Percentiles rank a stretch among this genome's conserved stretches.
Evolutionary conservation across 92 coral and sea anemone genomes (phyloP).

Genomic region (Paramuricea clavata): DNA sequence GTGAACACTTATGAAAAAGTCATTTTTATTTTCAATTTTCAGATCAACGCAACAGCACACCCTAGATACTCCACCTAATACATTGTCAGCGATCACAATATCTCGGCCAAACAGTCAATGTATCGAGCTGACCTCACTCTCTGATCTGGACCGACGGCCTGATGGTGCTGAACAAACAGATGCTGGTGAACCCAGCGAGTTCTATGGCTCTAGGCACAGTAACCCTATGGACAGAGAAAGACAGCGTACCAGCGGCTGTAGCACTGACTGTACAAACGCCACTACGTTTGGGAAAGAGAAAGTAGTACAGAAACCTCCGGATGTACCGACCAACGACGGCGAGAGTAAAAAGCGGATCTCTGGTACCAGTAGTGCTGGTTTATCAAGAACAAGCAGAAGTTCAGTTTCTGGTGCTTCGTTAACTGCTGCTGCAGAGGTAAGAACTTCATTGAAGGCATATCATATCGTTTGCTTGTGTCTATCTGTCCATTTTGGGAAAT

Average conservation of each 20-base stretch:
- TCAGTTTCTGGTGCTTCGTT: constrained; percentile 44
- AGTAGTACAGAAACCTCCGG: background rate
- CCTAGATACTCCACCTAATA: constrained; percentile 47
- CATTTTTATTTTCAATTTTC: background rate
- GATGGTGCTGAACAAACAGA: constrained; percentile 98
- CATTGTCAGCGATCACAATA: constrained; percentile 44
- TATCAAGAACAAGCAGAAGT: constrained; percentile 41
- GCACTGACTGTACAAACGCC: constrained; percentile 18
- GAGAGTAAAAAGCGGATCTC: constrained; percentile 26
- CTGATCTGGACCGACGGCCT: constrained; percentile 86
- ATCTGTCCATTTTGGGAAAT: no score
- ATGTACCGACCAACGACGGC: background rate
- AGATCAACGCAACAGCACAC: constrained; percentile 53
- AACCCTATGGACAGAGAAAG: constrained; percentile 35
- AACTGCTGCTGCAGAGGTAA: constrained; percentile 37
- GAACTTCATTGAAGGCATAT: background rate
- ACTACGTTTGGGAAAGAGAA: constrained; percentile 43
- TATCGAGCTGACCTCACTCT: constrained; percentile 62
- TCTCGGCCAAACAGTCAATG: constrained; percentile 51
- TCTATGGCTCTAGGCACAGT: constrained; percentile 55
- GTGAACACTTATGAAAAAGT: background rate
- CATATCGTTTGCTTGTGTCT: no score
- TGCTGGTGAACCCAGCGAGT: constrained; percentile 67
- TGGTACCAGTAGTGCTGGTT: constrained; percentile 30
- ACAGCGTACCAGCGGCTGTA: constrained; percentile 46